phyloP scores from a whole-genome alignment of 1,140 invertebrate species.

The Drosophila pandora region DNA sequence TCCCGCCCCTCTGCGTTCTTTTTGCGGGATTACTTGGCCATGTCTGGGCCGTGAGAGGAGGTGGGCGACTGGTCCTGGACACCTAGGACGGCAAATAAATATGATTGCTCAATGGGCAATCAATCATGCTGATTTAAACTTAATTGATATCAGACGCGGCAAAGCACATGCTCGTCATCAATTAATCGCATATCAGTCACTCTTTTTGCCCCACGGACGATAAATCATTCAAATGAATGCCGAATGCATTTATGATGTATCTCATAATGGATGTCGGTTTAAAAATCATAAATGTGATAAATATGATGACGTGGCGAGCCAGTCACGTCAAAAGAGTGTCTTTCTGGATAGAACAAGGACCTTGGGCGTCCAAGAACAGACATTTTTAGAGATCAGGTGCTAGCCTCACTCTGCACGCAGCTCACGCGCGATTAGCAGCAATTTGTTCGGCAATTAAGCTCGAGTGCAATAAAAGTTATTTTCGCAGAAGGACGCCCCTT shows the following conservation, averaged over 20 bases:
- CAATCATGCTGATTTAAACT: constrained; percentile 16
- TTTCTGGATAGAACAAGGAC: no score
- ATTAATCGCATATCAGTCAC: constrained; percentile 8
- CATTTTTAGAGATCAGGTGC: no score
- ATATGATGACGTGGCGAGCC: no score
- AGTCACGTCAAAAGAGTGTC: no score
- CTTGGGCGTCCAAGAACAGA: no score
- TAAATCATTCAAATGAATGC: constrained; percentile 10
- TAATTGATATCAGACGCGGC: constrained; percentile 17
- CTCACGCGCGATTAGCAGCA: constrained; percentile 50
- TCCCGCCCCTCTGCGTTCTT: background rate
- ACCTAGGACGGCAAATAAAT: background rate
- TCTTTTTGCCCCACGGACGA: background rate
- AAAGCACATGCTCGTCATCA: constrained; percentile 3
- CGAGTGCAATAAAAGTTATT: constrained; percentile 39
- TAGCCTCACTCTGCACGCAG: constrained; percentile 12
- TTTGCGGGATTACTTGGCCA: background rate
- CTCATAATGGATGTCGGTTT: background rate
- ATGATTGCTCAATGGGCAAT: background rate
- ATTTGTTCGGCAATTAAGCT: constrained; percentile 57
- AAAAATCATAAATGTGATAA: background rate
- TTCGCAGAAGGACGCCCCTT: background rate
- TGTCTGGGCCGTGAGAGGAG: background rate
- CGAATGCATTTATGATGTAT: background rate
- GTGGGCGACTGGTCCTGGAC: no score